Base-by-base conservation (phyloP, 2,888 invertebrate genomes). In the Drosophila eohydei region DNA sequence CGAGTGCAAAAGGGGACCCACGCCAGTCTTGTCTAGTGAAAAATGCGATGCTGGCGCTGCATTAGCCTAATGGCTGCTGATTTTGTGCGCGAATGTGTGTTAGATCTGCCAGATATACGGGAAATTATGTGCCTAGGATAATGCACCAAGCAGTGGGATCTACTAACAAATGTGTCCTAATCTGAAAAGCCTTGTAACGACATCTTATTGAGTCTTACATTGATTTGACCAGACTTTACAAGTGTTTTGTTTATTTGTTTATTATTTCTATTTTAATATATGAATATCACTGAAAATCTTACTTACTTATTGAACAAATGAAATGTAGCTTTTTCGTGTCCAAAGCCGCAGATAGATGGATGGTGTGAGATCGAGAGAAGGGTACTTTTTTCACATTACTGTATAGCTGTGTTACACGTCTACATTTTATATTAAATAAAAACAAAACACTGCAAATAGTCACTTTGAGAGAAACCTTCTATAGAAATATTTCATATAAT, bases 21-120 rank as follows among this genome's bases (percentile, higher is more conserved):
- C 59, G 74, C 62, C 73, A 69, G 84, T 61, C 71, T 66, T 65
- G 74, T 32, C 52, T 48, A 57, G 83, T 88, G 80, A 88, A 83
- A 84, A 88, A 85, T 85, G 84, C 61, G 48, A 74, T 83, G 72
- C 75, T 62, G 75, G 72, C 78, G 61, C 55, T 80, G 83, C 83
- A 85, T 88, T 84, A 82, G 71, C 58, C 71, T 85, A 84, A 84
- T 88, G 74, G 41, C 54, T 54, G 51, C 64, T 58, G 75, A 71
- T 78, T 73, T 74, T 34, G 59, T 50, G 44, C 40, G 43, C 32
- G 59, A 78, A 77, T 74, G 58, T 74, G 43, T 69, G 72, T 75
- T 66, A 84, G 82, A 87, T 83, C 69, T 51, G 67, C 59, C 75
- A 76, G 79, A 78, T 74, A 78, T 32, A n/a, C 12, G 12, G 21